phyloP scores from a whole-genome alignment of 2,113 vertebrate genomes.

The Strix uralensis region DNA sequence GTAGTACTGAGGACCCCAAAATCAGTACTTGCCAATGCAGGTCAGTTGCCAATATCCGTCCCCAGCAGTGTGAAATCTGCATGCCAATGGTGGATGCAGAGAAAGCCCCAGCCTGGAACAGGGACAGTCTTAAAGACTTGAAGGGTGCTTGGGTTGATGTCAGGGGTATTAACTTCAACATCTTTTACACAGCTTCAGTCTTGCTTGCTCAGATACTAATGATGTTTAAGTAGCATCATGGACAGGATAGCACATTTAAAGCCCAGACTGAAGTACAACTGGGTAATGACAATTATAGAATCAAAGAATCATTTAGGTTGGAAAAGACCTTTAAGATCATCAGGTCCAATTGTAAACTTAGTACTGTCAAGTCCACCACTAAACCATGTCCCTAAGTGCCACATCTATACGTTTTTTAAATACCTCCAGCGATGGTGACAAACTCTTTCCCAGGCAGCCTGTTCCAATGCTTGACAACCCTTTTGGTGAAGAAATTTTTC shows the following conservation, averaged over 20 bases:
- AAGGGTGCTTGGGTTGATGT: not conserved
- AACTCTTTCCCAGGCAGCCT: not conserved
- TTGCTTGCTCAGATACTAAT: not conserved
- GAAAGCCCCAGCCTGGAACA: not conserved
- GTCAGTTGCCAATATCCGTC: not conserved
- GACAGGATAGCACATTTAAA: not conserved
- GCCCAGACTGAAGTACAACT: not conserved
- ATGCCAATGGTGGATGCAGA: accelerated
- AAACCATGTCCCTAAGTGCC: not conserved
- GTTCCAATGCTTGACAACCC: not conserved
- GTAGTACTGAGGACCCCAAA: not conserved
- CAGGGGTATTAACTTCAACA: not conserved
- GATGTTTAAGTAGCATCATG: not conserved
- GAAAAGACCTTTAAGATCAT: not conserved
- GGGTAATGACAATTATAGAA: not conserved
- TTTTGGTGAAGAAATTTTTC: not conserved
- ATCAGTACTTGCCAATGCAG: not conserved
- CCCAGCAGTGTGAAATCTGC: not conserved
- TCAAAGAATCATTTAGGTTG: not conserved
- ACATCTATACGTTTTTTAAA: not conserved
- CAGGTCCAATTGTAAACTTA: not conserved
- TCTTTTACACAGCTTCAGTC: not conserved
- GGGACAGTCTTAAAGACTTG: not conserved
- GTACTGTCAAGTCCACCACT: not conserved
- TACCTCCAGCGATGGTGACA: not conserved